Percentiles rank a stretch among this genome's conserved stretches.
These are phyloP conservation scores for Pangasius djambal DNA, from an alignment of 2,797 vertebrate genomes.

Conservation along the genomic window DNA sequence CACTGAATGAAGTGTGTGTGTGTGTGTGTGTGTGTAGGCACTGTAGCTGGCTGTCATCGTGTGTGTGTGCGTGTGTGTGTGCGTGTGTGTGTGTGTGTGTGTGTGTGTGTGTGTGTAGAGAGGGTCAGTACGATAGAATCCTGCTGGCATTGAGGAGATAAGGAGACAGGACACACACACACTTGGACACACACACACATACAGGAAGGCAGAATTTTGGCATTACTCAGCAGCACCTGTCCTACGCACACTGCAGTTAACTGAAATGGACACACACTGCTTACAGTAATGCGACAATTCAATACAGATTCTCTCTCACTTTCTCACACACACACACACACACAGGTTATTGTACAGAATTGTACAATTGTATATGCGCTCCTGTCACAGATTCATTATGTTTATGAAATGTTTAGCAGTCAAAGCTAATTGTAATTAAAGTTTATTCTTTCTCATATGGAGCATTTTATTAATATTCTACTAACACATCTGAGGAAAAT, in stretches of 20 bases:
- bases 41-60: neutral
- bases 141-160: slow-evolving; percentile 36
- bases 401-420: neutral
- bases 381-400: neutral
- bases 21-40: neutral
- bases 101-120: neutral
- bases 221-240: neutral
- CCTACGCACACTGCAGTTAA: slow-evolving; percentile 1
- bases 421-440: neutral
- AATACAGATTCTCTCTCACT: neutral
- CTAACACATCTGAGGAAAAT: neutral
- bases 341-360: neutral
- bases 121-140: slow-evolving; percentile 16
- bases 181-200: neutral
- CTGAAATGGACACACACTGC: slow-evolving; percentile 3
- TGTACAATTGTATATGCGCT: neutral
- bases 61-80: neutral
- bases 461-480: neutral
- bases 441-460: neutral
- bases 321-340: slow-evolving; percentile 12
- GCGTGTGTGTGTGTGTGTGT: neutral
- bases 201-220: neutral
- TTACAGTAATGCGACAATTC: neutral
- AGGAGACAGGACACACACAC: slow-evolving; percentile 16
- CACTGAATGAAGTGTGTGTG: neutral